These are phyloP conservation scores for Pandemis heparana DNA, from an alignment of 2,888 invertebrate species.

Conservation along the genomic window DNA sequence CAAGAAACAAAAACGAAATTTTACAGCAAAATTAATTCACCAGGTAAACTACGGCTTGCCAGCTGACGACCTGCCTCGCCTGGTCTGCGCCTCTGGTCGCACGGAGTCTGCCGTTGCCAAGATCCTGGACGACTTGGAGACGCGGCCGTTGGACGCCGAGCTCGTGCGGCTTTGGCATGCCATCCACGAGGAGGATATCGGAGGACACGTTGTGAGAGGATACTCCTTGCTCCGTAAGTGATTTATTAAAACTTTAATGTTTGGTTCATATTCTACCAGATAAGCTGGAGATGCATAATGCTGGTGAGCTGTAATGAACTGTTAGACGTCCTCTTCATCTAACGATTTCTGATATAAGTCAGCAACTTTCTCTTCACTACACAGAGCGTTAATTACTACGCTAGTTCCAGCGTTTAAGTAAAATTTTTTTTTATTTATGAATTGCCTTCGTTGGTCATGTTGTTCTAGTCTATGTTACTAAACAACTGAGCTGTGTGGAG, in stretches of 20 bases:
- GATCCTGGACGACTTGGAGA: slow-evolving; percentile 87
- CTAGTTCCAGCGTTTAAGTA: no score
- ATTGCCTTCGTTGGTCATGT: no score
- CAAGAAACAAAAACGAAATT: not conserved
- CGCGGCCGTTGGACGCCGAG: slow-evolving; percentile 87
- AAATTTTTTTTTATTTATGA: no score
- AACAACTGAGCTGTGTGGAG: no score
- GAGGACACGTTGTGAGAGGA: slow-evolving; percentile 91
- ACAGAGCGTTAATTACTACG: no score
- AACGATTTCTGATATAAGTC: no score
- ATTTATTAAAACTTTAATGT: no score
- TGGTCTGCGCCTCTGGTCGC: slow-evolving; percentile 92
- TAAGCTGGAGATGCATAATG: no score
- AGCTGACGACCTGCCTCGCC: slow-evolving; percentile 88
- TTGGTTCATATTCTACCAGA: not conserved
- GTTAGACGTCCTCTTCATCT: no score
- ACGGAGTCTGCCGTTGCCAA: slow-evolving; percentile 90
- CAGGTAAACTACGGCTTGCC: slow-evolving; percentile 87
- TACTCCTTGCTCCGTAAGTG: slow-evolving; percentile 85
- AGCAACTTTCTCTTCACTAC: no score
- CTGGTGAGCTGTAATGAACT: no score
- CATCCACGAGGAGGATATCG: slow-evolving; percentile 84
- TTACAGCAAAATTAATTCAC: not conserved
- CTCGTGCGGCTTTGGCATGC: slow-evolving; percentile 86
- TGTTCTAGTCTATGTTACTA: no score